These are phyloP conservation scores for Lepus europaeus DNA, from an alignment of 2,113 vertebrate species.

Conservation along the genomic window DNA sequence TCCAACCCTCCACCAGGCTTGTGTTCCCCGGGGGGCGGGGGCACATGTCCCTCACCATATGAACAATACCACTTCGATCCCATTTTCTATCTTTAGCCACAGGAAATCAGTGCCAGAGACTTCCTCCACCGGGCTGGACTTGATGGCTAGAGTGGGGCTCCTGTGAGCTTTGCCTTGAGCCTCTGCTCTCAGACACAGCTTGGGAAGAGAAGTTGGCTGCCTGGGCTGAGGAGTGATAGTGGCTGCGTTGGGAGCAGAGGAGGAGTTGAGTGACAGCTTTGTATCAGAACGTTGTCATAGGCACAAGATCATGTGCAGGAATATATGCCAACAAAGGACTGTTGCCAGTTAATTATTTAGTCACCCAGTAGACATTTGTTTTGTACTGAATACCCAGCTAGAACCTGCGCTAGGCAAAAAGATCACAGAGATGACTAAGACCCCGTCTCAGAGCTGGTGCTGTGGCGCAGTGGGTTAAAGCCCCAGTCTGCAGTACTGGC, in stretches of 20 bases:
- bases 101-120: background rate
- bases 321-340: constrained; percentile 9
- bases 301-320: background rate
- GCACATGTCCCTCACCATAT: background rate
- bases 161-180: constrained; percentile 12
- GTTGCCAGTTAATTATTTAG: constrained; percentile 26
- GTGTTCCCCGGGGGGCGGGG: background rate
- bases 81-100: background rate
- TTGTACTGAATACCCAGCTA: constrained; percentile 37
- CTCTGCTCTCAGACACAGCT: background rate
- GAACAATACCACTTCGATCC: background rate
- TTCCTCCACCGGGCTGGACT: background rate
- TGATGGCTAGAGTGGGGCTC: background rate
- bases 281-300: background rate
- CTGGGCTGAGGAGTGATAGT: background rate
- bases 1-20: background rate
- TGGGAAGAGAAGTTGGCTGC: constrained; percentile 24
- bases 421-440: background rate
- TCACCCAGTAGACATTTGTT: constrained; percentile 33
- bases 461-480: too few relatives aligned
- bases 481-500: too few relatives aligned
- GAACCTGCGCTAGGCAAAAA: background rate
- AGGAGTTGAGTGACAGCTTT: background rate
- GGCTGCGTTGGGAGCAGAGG: background rate
- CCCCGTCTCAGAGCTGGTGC: background rate